Base-by-base conservation (phyloP, 2,888 invertebrate genomes). In the Muscina levida region DNA sequence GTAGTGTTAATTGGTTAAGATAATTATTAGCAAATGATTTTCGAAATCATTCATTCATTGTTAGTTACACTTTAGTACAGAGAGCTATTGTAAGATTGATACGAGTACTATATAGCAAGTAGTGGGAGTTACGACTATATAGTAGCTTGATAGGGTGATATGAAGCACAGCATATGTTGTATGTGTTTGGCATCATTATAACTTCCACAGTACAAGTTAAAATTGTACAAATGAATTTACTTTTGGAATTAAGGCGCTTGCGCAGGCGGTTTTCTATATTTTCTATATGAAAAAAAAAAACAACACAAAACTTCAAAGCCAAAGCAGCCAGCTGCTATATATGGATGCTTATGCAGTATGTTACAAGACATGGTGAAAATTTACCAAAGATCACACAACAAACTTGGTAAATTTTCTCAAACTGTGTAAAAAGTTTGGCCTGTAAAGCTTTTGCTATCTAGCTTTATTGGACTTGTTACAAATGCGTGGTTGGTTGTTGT, bases 51-150 rank as follows among this genome's bases (percentile, higher is more conserved):
- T n/a, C 59, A 59, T 68, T 66, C 67, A 79, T 37, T 62, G 53
- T 77, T 81, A 72, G 56, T 59, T 81, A 77, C 77, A 81, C 72
- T 81, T 77, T 81, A 53, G 74, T 77, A 77, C 74, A 77, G 56
- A 81, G 31, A 46, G 46, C 24, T 67, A 73, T 71, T 77, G 73
- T 73, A 77, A 73, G 73, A 77, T 76, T 71, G 68, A 68, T 76
- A 67, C 67, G 31, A 31, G 8, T 31, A 31, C 31, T 31, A 31
- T 57, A 15, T 37, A 42, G 24, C 4, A 6, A 57, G 31, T 57
- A 42, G 42, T 19, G 22, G 62, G 42, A 48, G 48, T 44, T 51
- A 51, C 19, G n/a, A n/a, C 4, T 17, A 31, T 31, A 31, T 31
- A 31, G 31, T 31, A 44, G 44, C 44, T 22, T 22, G 24, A 24